Conservation (phyloP, 1,140 invertebrate species). For the Drosophila hydei region DNA sequence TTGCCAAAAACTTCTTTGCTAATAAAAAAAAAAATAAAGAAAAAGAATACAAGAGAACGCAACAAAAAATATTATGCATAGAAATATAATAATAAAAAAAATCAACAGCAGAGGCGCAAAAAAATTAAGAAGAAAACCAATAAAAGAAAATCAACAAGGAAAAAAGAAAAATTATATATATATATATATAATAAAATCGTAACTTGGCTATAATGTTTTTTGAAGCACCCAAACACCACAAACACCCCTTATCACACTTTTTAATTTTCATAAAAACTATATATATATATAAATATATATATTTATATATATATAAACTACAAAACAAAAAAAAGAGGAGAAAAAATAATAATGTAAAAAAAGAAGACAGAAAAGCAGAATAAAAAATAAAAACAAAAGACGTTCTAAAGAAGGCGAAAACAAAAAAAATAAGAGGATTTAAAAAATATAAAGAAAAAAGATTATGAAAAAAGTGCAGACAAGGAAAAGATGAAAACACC, state of each 20-base stretch:
- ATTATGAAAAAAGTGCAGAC: slow-evolving; percentile 52
- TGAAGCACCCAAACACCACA: slow-evolving; percentile 79
- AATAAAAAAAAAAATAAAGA: slow-evolving; percentile 52
- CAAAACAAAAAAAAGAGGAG: slow-evolving; percentile 47
- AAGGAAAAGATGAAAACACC: slow-evolving; percentile 58
- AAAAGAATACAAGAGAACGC: slow-evolving; percentile 58
- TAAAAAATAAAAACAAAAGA: slow-evolving; percentile 46
- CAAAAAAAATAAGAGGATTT: slow-evolving; percentile 53
- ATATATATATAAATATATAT: no score
- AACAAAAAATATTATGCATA: slow-evolving; percentile 62
- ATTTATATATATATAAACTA: slow-evolving; percentile 39
- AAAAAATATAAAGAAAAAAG: slow-evolving; percentile 45
- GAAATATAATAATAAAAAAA: slow-evolving; percentile 52
- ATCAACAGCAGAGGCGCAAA: slow-evolving; percentile 58
- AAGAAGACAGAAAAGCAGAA: slow-evolving; percentile 54
- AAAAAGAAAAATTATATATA: slow-evolving; percentile 38
- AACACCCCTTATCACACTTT: slow-evolving; percentile 78
- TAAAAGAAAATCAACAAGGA: slow-evolving; percentile 66
- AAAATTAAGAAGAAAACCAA: slow-evolving; percentile 65
- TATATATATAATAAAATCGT: slow-evolving; percentile 14
- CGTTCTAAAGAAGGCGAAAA: slow-evolving; percentile 64
- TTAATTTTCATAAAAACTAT: slow-evolving; percentile 65
- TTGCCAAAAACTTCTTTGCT: slow-evolving; percentile 80
- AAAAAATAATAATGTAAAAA: slow-evolving; percentile 50
- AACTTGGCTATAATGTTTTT: slow-evolving; percentile 83